These are phyloP conservation scores for Oryzias javanicus DNA, from an alignment of 2,113 vertebrate species.

Conservation along the genomic window DNA sequence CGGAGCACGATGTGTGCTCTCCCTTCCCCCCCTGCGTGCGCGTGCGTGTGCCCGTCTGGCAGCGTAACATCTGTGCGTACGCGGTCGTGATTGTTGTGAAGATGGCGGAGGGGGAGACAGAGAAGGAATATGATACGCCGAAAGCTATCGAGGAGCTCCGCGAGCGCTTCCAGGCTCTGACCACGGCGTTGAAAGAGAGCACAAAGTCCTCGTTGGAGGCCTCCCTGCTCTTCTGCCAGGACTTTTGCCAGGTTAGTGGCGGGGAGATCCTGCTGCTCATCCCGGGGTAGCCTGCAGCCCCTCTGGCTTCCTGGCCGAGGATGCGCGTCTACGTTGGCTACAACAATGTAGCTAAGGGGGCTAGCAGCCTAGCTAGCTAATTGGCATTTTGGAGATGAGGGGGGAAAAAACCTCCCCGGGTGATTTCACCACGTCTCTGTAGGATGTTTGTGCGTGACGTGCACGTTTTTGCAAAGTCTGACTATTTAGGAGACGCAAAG, in stretches of 20 bases:
- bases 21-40: slow-evolving; percentile 59
- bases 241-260: slow-evolving; percentile 91
- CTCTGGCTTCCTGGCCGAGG: slow-evolving; percentile 75
- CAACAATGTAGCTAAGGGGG: slow-evolving; percentile 75
- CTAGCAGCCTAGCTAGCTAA: slow-evolving; percentile 59
- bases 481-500: slow-evolving; percentile 5
- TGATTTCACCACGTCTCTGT: slow-evolving; percentile 9
- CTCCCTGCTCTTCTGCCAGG: slow-evolving; percentile 90
- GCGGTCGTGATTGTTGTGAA: slow-evolving; percentile 97
- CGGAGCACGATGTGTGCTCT: slow-evolving; percentile 22
- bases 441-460: slow-evolving; percentile 7
- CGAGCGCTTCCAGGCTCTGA: slow-evolving; percentile 85
- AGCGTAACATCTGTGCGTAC: slow-evolving; percentile 85
- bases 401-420: slow-evolving; percentile 21
- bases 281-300: slow-evolving; percentile 69
- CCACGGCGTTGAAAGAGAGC: slow-evolving; percentile 80
- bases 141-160: slow-evolving; percentile 84
- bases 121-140: slow-evolving; percentile 85
- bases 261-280: slow-evolving; percentile 47
- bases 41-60: slow-evolving; percentile 73
- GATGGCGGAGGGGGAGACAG: slow-evolving; percentile 99
- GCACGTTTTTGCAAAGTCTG: slow-evolving; percentile 28
- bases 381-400: slow-evolving; percentile 51
- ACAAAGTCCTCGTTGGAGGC: slow-evolving; percentile 82
- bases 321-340: slow-evolving; percentile 75